These are phyloP conservation scores for Adela reaumurella DNA, from an alignment of 2,888 invertebrate genomes.

Conservation along the genomic window DNA sequence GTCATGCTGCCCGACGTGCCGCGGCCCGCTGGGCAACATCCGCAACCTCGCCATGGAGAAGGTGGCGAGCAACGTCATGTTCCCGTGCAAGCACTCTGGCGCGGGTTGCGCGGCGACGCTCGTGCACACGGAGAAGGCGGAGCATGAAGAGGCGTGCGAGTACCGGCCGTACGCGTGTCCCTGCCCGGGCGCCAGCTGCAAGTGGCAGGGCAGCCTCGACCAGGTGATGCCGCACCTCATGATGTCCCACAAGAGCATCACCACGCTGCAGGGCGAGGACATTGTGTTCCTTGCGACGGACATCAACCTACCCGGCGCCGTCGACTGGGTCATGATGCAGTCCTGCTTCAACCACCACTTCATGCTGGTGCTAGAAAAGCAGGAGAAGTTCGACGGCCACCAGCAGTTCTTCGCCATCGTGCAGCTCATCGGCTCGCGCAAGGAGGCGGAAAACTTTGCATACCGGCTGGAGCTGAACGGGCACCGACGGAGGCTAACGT, in stretches of 20 bases:
- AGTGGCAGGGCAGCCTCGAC: conserved; percentile 97
- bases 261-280: conserved; percentile 97
- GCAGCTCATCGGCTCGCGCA: conserved; percentile 96
- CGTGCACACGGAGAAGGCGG: conserved; percentile 95
- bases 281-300: conserved; percentile 99
- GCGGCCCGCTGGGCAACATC: conserved; percentile 95
- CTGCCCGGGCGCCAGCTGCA: conserved; percentile 98
- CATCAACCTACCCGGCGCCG: conserved; percentile 97
- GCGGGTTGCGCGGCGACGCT: conserved; percentile 92
- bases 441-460: conserved; percentile 98
- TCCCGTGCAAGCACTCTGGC: conserved; percentile 97
- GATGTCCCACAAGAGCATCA: conserved; percentile 97
- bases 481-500: conserved; percentile 88
- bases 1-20: conserved; percentile 96
- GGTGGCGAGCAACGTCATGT: conserved; percentile 96
- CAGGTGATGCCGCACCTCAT: conserved; percentile 98
- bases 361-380: conserved; percentile 98
- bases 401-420: conserved; percentile 98
- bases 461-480: conserved; percentile 98
- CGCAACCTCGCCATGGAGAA: conserved; percentile 99
- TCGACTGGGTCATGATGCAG: conserved; percentile 99
- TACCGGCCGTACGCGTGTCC: conserved; percentile 98
- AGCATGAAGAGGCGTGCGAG: conserved; percentile 98
- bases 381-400: conserved; percentile 95
- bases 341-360: conserved; percentile 99